Conservation (phyloP, 2,113 vertebrate species). For the Dicrurus megarhynchus region DNA sequence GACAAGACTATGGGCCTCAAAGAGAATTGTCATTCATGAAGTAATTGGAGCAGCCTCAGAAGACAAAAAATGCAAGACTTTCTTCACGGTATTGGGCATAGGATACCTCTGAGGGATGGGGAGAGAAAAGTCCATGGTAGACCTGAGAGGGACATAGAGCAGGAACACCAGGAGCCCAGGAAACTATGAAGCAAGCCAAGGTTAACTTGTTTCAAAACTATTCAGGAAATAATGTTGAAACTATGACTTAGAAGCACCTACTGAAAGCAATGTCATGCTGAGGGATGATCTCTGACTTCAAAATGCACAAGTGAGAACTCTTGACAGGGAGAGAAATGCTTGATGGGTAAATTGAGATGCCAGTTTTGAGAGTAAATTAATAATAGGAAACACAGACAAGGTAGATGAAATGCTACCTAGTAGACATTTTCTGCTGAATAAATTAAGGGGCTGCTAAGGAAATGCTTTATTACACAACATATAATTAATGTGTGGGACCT, state of each 20-base stretch:
- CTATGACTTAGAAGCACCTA: not conserved
- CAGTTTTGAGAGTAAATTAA: not conserved
- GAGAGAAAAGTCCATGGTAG: not conserved
- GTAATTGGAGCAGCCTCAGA: not conserved
- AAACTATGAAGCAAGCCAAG: not conserved
- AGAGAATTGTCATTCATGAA: not conserved
- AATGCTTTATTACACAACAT: constrained; percentile 1
- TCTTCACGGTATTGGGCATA: not conserved
- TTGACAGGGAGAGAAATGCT: not conserved
- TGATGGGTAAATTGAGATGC: not conserved
- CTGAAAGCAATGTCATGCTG: not conserved
- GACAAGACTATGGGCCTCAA: not conserved
- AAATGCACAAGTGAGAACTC: not conserved
- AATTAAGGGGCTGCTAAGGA: constrained; percentile 34
- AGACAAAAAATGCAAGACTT: not conserved
- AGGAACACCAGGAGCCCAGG: not conserved
- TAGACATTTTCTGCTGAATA: not conserved
- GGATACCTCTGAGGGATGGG: not conserved
- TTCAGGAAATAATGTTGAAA: not conserved
- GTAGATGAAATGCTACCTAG: not conserved
- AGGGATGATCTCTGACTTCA: not conserved
- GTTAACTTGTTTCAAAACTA: not conserved
- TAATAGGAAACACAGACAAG: not conserved
- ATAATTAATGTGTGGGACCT: constrained; percentile 6
- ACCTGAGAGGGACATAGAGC: not conserved